Percentiles rank a stretch among this genome's conserved stretches.
phyloP scores from a whole-genome alignment of 2,888 invertebrate species.

The Rhamnusium bicolor region DNA sequence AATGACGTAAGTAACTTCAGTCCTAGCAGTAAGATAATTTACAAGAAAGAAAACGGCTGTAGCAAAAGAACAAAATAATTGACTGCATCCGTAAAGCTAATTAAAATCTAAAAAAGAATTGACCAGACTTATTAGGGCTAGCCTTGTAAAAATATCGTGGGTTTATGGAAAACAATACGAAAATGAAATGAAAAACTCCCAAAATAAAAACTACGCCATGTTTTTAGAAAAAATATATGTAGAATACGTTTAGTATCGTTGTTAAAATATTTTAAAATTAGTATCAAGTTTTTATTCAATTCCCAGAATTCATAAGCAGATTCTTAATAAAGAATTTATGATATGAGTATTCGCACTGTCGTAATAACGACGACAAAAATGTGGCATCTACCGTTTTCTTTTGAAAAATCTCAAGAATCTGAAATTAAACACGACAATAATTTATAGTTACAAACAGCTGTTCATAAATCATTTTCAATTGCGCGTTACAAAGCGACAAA shows the following conservation, averaged over 20 bases:
- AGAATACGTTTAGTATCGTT: neutral
- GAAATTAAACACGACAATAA: conserved; percentile 42
- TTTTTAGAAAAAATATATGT: too few species aligned
- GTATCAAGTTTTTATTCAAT: neutral
- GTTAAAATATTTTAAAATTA: neutral
- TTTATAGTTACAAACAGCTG: conserved; percentile 48
- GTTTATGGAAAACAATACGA: too few species aligned
- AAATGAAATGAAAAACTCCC: too few species aligned
- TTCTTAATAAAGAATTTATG: neutral
- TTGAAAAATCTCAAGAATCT: conserved; percentile 45
- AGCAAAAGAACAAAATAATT: too few species aligned
- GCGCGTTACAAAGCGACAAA: conserved; percentile 52
- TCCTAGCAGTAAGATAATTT: too few species aligned
- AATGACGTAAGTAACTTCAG: too few species aligned
- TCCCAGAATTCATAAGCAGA: neutral
- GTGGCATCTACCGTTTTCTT: conserved; percentile 37
- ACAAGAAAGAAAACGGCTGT: too few species aligned
- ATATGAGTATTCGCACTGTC: conserved; percentile 3
- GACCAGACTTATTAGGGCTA: too few species aligned
- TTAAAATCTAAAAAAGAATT: too few species aligned
- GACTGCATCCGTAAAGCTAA: too few species aligned
- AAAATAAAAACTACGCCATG: too few species aligned
- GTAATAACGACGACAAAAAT: conserved; percentile 20
- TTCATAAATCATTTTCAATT: conserved; percentile 54
- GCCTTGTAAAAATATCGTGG: too few species aligned